phyloP scores from a whole-genome alignment of 2,113 vertebrate species.

The Amia ocellicauda region DNA sequence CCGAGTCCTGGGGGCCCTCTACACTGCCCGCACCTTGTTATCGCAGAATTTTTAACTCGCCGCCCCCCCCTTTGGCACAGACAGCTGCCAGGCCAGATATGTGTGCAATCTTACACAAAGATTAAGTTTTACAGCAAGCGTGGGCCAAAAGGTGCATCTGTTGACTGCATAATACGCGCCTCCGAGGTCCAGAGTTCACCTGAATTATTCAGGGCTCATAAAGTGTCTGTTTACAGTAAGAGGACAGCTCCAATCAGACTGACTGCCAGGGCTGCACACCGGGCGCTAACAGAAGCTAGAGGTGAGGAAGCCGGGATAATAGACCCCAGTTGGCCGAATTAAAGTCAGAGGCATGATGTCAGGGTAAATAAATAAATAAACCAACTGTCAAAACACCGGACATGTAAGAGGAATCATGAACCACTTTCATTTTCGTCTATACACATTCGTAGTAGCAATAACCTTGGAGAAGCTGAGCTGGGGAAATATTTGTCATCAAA shows the following conservation, averaged over 20 bases:
- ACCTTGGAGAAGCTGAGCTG: no score
- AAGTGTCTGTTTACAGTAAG: slow-evolving; percentile 14
- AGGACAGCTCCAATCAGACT: slow-evolving; percentile 6
- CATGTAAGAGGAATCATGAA: no score
- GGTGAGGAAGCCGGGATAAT: not conserved
- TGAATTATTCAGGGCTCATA: slow-evolving; percentile 26
- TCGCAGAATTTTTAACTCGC: not conserved
- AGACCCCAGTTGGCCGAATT: not conserved
- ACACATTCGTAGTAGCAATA: no score
- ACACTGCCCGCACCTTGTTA: not conserved
- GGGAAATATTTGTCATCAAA: no score
- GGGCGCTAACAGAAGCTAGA: not conserved
- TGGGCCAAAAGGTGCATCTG: slow-evolving; percentile 12
- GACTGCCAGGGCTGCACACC: not conserved
- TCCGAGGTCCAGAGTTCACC: slow-evolving; percentile 5
- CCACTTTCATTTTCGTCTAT: no score
- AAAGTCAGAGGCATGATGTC: not conserved
- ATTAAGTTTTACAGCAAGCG: slow-evolving; percentile 10
- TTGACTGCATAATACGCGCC: slow-evolving; percentile 2
- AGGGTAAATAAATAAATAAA: no score
- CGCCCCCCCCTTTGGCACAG: not conserved
- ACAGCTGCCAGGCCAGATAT: slow-evolving; percentile 1
- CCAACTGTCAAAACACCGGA: no score
- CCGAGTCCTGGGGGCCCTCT: no score
- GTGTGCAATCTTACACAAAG: not conserved